Conservation (phyloP, 2,797 vertebrate species). For the Onychomys arenicola region DNA sequence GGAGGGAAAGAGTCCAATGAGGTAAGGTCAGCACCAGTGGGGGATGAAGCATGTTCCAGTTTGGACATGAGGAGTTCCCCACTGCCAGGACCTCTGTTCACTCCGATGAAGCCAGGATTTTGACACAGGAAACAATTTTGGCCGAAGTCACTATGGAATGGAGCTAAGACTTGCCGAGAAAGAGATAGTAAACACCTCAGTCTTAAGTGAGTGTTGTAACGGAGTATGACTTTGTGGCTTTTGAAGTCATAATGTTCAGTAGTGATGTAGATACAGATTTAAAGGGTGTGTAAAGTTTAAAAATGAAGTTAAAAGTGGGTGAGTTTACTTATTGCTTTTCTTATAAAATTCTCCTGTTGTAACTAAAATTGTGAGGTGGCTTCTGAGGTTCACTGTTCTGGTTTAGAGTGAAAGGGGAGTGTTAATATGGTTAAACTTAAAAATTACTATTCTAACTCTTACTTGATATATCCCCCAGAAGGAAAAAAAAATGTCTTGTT, state of each 20-base stretch:
- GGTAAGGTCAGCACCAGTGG: not conserved
- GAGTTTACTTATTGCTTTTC: not conserved
- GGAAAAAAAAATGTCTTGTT: not conserved
- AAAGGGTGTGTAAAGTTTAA: not conserved
- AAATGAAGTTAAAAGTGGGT: not conserved
- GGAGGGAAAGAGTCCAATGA: not conserved
- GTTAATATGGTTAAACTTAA: not conserved
- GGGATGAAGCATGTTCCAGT: not conserved
- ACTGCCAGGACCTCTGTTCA: not conserved
- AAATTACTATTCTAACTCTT: not conserved
- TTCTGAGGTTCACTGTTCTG: not conserved
- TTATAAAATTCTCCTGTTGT: not conserved
- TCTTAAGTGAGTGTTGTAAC: not conserved
- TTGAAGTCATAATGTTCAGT: not conserved
- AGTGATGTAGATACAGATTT: not conserved
- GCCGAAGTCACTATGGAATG: not conserved
- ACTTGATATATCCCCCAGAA: not conserved
- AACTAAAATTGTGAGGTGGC: not conserved
- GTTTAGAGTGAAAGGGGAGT: not conserved
- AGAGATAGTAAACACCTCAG: not conserved
- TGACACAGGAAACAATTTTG: not conserved
- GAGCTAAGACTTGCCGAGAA: not conserved
- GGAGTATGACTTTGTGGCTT: not conserved
- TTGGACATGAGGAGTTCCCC: not conserved
- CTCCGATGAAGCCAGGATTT: not conserved